Evolutionary conservation across 1,140 invertebrate genomes (phyloP), one percentile per base, ranked within the genome.

Genomic region (Calliphora vicina): DNA sequence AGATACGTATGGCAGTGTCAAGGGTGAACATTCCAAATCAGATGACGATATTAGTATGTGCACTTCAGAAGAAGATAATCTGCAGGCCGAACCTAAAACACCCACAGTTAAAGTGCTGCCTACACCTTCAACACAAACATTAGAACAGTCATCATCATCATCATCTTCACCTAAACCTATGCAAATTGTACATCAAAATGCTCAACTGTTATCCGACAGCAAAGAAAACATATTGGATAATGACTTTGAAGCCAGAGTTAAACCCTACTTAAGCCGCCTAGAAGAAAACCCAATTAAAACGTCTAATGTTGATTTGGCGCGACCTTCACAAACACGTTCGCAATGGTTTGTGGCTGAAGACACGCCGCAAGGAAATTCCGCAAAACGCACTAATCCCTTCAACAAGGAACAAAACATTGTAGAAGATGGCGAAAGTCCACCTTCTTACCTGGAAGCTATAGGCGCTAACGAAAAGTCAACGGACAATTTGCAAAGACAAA

Each of bases 151-250:
- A n/a, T 15, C 23, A 17, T 61, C 80, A 27, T 20, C 73, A 43
- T 35, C 57, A 6, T 45, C 61, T 57, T 67, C n/a, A 10, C 8
- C 43, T 15, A 84, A 80, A 20, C 80, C 85, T 42, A 83, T 85
- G 1, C 85, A 87, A 73, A 90, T 90, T n/a, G 85, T 90, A n/a
- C 88, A 90, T 83, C 89, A 89, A 84, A 90, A 90, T 81, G 85
- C 86, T 5, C 86, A 86, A 17, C 72, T 89, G 43, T 82, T 88
- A 0, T 88, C 87, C 6, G 87, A 90, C 26, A 89, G 88, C 80
- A 86, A 85, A 84, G 87, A 90, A 84, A 87, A 89, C 27, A 87
- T 90, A 61, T 13, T 87, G 23, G 86, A 88, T 8, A 67, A 83
- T 13, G 72, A 82, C 25, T 83, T 86, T 12, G 87, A 89, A 72